A percentile compares a stretch with the other conserved stretches of the same genome.
Conservation (phyloP, 2,113 vertebrate genomes). For the Hyla sarda region DNA sequence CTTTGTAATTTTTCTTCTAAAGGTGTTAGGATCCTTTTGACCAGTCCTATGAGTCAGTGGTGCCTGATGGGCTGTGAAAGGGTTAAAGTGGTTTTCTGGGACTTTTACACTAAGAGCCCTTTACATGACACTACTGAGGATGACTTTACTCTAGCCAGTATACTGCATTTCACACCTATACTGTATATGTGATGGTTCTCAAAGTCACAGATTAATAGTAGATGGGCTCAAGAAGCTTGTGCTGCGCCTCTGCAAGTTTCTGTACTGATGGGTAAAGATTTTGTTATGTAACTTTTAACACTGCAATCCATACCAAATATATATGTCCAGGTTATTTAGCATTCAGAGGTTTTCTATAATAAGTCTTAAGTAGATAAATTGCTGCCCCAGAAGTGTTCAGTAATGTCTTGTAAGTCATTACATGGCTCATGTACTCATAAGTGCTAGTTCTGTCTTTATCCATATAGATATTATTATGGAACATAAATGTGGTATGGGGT, state of each 20-base stretch:
- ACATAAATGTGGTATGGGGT: no score
- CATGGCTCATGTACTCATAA: background rate
- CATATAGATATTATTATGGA: conserved; percentile 17
- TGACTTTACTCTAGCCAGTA: no score
- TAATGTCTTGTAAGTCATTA: conserved; percentile 7
- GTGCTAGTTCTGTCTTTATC: conserved; percentile 2
- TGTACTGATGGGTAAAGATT: background rate
- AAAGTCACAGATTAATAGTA: background rate
- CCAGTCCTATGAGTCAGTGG: no score
- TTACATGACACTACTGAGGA: no score
- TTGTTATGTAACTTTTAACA: background rate
- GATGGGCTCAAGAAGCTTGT: background rate
- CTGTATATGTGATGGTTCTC: background rate
- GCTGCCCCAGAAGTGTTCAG: background rate
- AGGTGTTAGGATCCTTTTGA: no score
- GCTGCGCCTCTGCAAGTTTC: background rate
- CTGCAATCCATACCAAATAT: background rate
- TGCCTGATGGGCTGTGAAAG: no score
- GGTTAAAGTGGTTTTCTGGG: no score
- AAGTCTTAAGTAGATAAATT: background rate
- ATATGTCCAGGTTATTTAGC: background rate
- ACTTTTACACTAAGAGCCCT: no score
- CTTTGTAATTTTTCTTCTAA: no score
- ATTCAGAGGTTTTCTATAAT: background rate
- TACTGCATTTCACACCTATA: background rate